Evolutionary conservation across 1,140 invertebrate species (phyloP).

Genomic region (Drosophila kanapiae): DNA sequence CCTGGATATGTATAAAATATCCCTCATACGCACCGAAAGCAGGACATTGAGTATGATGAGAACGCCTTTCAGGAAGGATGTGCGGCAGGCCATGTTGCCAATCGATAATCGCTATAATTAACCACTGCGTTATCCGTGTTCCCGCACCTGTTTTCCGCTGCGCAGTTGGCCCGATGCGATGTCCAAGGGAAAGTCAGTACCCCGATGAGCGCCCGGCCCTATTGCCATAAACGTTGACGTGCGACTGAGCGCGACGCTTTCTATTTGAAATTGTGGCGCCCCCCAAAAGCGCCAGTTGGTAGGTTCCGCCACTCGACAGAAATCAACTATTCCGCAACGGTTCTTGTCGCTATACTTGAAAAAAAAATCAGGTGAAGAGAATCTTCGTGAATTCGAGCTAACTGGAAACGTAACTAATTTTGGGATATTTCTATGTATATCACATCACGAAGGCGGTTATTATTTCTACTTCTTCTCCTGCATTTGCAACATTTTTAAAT

Average conservation of each 20-base stretch:
- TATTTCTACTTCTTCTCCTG: not conserved
- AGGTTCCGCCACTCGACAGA: slow-evolving; percentile 30
- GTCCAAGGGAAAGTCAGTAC: slow-evolving; percentile 10
- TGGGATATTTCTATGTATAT: not conserved
- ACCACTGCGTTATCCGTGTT: slow-evolving; percentile 24
- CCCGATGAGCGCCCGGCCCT: slow-evolving; percentile 56
- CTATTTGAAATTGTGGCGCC: slow-evolving; percentile 73
- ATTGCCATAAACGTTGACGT: slow-evolving; percentile 63
- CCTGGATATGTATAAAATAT: slow-evolving; percentile 18
- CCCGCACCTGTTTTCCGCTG: slow-evolving; percentile 30
- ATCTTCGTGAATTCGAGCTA: not conserved
- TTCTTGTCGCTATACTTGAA: slow-evolving; percentile 12
- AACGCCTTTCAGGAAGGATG: slow-evolving; percentile 69
- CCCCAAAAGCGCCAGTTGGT: slow-evolving; percentile 57
- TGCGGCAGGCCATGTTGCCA: slow-evolving; percentile 65
- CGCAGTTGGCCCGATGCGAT: slow-evolving; percentile 49
- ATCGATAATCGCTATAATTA: slow-evolving; percentile 73
- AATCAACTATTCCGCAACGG: slow-evolving; percentile 46
- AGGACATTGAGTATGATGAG: slow-evolving; percentile 76
- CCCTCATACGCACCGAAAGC: slow-evolving; percentile 75
- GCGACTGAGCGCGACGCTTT: slow-evolving; percentile 70
- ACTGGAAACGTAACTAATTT: too few relatives aligned
- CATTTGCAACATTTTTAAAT: not conserved
- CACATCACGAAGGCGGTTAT: not conserved
- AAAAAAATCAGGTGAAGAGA: slow-evolving; percentile 14